A percentile compares a stretch with the other conserved stretches of the same genome.
Evolutionary conservation across 53 echinoderm and acorn worm genomes (phyloP).

Genomic region (Stichopus horrens): DNA sequence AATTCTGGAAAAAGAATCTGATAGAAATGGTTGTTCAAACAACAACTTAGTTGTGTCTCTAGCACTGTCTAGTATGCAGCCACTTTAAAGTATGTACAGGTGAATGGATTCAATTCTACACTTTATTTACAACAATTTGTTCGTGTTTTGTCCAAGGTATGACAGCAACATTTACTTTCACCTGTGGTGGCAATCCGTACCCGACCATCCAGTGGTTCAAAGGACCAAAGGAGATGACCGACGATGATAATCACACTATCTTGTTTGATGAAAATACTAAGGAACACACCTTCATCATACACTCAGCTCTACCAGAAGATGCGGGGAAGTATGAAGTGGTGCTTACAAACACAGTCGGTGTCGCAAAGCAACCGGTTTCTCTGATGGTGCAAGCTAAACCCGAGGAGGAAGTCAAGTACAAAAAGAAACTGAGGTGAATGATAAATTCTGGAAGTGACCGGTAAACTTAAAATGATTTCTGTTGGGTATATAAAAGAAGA

Average conservation of each 20-base stretch:
- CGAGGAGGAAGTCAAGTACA: conserved; percentile 61
- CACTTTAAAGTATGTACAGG: too few species aligned
- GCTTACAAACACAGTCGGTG: conserved; percentile 70
- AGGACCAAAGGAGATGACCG: conserved; percentile 62
- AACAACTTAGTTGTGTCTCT: too few species aligned
- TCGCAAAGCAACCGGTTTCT: conserved; percentile 77
- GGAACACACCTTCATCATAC: conserved; percentile 72
- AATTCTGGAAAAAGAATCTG: too few species aligned
- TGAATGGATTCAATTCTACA: too few species aligned
- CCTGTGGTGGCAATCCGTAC: conserved; percentile 67
- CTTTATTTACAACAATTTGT: too few species aligned
- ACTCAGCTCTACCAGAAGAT: conserved; percentile 71
- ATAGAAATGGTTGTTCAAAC: too few species aligned
- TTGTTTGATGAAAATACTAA: conserved; percentile 65
- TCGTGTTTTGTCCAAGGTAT: conserved; percentile 55
- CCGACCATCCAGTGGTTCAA: conserved; percentile 61
- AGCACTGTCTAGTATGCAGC: too few species aligned
- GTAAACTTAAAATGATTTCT: too few species aligned
- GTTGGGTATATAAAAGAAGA: too few species aligned
- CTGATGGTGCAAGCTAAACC: conserved; percentile 76
- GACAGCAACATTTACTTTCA: conserved; percentile 79
- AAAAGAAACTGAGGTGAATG: conserved; percentile 29
- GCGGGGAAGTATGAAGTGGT: conserved; percentile 83
- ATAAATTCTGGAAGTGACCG: too few species aligned
- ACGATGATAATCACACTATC: conserved; percentile 61